Evolutionary conservation across 2,888 invertebrate species (phyloP).

Genomic region (Onchidella celtica): DNA sequence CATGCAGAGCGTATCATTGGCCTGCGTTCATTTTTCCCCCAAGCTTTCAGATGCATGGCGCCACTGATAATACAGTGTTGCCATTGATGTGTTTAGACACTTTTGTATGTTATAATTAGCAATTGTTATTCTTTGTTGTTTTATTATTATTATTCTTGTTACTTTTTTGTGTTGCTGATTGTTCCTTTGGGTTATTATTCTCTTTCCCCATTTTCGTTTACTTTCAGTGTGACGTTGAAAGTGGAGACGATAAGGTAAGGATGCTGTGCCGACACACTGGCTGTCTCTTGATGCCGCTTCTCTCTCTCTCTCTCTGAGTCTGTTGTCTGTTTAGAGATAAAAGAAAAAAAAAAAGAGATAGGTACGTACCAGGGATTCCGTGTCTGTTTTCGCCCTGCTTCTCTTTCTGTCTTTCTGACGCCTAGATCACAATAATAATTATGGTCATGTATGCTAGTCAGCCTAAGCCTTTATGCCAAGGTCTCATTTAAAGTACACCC

Average conservation of each 20-base stretch:
- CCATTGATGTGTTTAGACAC: neutral
- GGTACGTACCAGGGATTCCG: neutral
- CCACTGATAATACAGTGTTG: too few species aligned
- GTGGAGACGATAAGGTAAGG: conserved; percentile 73
- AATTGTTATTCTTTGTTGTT: neutral
- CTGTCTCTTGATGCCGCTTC: neutral
- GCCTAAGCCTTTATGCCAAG: too few species aligned
- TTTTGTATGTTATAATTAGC: neutral
- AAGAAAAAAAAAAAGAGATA: neutral
- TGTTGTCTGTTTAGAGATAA: neutral
- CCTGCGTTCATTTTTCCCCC: too few species aligned
- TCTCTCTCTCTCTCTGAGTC: neutral
- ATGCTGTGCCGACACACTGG: neutral
- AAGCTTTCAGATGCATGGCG: too few species aligned
- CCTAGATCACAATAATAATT: too few species aligned
- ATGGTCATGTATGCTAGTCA: too few species aligned
- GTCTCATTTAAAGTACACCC: too few species aligned
- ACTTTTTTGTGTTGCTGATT: too few species aligned
- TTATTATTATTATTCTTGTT: neutral
- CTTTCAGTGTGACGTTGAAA: conserved; percentile 75
- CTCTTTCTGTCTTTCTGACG: too few species aligned
- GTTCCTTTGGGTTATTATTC: neutral
- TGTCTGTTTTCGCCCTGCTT: too few species aligned
- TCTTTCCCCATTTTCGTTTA: conserved; percentile 49
- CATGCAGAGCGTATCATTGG: too few species aligned